Percentiles rank a stretch among this genome's conserved stretches.
Evolutionary conservation across 2,888 invertebrate species (phyloP).

Genomic region (Diaphora mendica): DNA sequence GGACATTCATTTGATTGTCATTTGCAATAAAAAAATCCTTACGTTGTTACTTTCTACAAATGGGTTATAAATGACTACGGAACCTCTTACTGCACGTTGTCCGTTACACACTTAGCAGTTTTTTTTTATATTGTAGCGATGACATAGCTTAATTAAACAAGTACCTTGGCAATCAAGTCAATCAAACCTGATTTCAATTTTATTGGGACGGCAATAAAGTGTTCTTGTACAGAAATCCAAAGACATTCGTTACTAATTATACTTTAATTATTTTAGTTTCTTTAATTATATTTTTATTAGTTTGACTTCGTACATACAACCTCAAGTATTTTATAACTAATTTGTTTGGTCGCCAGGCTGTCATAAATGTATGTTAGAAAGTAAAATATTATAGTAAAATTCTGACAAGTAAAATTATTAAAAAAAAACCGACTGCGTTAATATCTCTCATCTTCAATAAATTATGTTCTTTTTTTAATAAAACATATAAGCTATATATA

Average conservation of each 20-base stretch:
- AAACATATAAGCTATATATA: too few relatives aligned
- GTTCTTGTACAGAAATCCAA: neutral
- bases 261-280: neutral
- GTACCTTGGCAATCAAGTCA: conserved; percentile 1
- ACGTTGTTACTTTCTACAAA: too few relatives aligned
- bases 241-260: conserved; percentile 1
- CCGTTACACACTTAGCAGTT: neutral
- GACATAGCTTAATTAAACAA: neutral
- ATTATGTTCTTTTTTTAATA: too few relatives aligned
- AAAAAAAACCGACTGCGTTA: too few relatives aligned
- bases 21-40: too few relatives aligned
- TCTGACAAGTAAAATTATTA: too few relatives aligned
- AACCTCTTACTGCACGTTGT: neutral
- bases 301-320: neutral
- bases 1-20: too few relatives aligned
- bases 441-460: too few relatives aligned
- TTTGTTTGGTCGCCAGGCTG: neutral
- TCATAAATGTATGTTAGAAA: neutral
- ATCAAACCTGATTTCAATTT: neutral
- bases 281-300: neutral
- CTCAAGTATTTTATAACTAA: neutral
- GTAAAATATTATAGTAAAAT: neutral
- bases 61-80: neutral
- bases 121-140: neutral
- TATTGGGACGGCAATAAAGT: neutral